These are phyloP conservation scores for Sisor rabdophorus DNA, from an alignment of 2,113 vertebrate genomes.

Conservation along the genomic window DNA sequence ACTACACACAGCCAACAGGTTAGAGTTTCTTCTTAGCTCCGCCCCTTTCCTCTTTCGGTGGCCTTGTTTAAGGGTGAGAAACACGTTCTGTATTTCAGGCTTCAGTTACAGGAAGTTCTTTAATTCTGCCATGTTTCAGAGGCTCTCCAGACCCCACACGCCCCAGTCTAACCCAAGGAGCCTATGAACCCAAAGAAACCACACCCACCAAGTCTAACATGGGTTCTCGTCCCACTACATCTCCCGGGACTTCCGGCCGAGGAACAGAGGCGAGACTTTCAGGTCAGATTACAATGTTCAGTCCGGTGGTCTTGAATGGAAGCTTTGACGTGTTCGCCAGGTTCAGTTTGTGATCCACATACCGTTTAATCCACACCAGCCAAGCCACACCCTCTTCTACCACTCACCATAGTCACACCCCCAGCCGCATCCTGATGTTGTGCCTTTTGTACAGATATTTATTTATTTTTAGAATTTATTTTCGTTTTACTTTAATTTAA, in stretches of 20 bases:
- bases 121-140: neutral
- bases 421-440: too few relatives aligned
- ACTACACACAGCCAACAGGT: constrained; percentile 50
- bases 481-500: neutral
- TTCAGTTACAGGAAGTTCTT: neutral
- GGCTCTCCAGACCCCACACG: neutral
- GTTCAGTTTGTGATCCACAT: too few relatives aligned
- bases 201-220: neutral
- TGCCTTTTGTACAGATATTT: too few relatives aligned
- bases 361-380: too few relatives aligned
- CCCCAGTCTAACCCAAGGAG: too few relatives aligned
- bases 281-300: neutral
- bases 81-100: neutral
- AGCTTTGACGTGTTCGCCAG: too few relatives aligned
- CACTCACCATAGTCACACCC: neutral
- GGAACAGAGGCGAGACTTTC: neutral
- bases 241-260: neutral
- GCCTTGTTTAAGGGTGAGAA: constrained; percentile 41
- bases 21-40: constrained; percentile 47
- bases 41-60: constrained; percentile 40
- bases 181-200: too few relatives aligned
- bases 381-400: too few relatives aligned
- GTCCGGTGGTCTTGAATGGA: too few relatives aligned
- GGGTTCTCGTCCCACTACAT: neutral
- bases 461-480: neutral